Percentiles rank a stretch among this genome's conserved stretches.
phyloP scores from a whole-genome alignment of 2,113 vertebrate species.

The Nansenia antarctica region DNA sequence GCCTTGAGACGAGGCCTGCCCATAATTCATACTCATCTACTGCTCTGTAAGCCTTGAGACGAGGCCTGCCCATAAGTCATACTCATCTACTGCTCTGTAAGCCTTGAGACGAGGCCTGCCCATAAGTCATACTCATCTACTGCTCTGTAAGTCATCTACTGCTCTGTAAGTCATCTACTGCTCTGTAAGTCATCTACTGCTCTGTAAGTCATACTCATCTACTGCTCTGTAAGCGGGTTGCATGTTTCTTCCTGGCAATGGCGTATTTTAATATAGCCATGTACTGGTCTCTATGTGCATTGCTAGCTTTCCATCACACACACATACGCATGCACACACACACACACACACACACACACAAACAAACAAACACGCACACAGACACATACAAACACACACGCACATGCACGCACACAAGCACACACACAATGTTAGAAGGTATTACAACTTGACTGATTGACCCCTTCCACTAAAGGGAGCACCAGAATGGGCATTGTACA shows the following conservation, averaged over 20 bases:
- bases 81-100: conserved; percentile 45
- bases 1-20: conserved; percentile 51
- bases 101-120: conserved; percentile 51
- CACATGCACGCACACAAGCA: not conserved
- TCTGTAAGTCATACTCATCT: no score
- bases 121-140: conserved; percentile 61
- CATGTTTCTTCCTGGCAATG: conserved; percentile 27
- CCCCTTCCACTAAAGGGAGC: conserved; percentile 47
- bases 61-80: conserved; percentile 64
- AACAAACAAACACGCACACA: not conserved
- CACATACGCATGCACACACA: conserved; percentile 23
- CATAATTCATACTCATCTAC: conserved; percentile 61
- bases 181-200: no score
- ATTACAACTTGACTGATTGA: conserved; percentile 68
- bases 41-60: conserved; percentile 52
- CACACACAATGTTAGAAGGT: conserved; percentile 55
- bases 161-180: no score
- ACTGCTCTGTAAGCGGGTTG: conserved; percentile 50
- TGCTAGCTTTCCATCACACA: conserved; percentile 40
- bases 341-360: not conserved
- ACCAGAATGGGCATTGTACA: conserved; percentile 40
- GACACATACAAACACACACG: conserved; percentile 8
- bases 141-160: conserved; percentile 44
- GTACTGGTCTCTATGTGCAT: conserved; percentile 42
- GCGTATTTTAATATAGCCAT: conserved; percentile 41